phyloP scores from a whole-genome alignment of 1,140 invertebrate species.

The Phocides pigmalion region DNA sequence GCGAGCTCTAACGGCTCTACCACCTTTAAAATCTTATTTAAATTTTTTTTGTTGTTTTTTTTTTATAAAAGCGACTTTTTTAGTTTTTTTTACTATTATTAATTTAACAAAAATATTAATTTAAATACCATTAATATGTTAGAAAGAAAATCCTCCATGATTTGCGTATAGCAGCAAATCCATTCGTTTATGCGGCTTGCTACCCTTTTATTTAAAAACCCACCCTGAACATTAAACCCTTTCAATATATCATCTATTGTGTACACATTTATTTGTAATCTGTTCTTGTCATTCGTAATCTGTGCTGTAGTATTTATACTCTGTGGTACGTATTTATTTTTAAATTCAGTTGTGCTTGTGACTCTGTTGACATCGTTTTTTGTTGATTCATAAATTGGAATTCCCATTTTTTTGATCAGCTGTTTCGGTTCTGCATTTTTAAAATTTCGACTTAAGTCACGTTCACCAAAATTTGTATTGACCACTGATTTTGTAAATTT shows the following conservation, averaged over 20 bases:
- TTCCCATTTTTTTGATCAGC: too few species aligned
- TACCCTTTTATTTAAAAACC: constrained; percentile 38
- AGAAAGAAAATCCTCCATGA: constrained; percentile 50
- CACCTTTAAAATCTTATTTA: too few species aligned
- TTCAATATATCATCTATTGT: constrained; percentile 29
- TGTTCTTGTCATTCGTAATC: not conserved
- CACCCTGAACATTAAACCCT: constrained; percentile 41
- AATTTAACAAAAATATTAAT: not conserved
- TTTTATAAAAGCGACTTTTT: too few species aligned
- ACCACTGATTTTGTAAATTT: not conserved
- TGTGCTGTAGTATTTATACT: not conserved
- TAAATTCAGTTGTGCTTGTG: not conserved
- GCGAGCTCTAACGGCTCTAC: too few species aligned
- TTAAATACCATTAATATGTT: constrained; percentile 42
- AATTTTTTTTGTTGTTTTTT: too few species aligned
- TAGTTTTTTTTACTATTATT: not conserved
- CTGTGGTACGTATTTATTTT: not conserved
- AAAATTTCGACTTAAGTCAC: too few species aligned
- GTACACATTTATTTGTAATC: constrained; percentile 4
- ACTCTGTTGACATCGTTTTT: not conserved
- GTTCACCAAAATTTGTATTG: too few species aligned
- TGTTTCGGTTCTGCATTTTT: not conserved
- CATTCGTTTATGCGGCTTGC: constrained; percentile 46
- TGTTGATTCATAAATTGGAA: not conserved
- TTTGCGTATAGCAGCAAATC: constrained; percentile 53